A percentile compares a stretch with the other conserved stretches of the same genome.
phyloP scores from a whole-genome alignment of 1,140 invertebrate genomes.

The Dreissena rostriformis region DNA sequence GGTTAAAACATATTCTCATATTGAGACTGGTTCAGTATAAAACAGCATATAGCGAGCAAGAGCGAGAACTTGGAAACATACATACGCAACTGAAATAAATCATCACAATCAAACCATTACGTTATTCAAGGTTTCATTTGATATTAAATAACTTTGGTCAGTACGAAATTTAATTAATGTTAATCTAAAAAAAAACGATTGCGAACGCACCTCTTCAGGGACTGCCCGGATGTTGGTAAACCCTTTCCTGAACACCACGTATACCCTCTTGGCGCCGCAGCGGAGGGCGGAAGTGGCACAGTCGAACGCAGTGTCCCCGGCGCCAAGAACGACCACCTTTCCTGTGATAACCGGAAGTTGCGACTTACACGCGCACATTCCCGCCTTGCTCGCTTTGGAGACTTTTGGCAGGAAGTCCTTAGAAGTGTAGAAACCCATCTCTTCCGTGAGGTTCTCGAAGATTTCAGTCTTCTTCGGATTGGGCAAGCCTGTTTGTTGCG shows the following conservation, averaged over 20 bases:
- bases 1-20: too few relatives aligned
- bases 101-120: too few relatives aligned
- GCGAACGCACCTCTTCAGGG: conserved; percentile 92
- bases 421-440: conserved; percentile 97
- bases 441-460: conserved; percentile 89
- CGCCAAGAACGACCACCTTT: conserved; percentile 96
- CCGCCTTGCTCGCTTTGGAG: conserved; percentile 92
- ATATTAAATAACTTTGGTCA: too few relatives aligned
- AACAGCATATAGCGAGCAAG: too few relatives aligned
- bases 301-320: conserved; percentile 99
- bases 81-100: too few relatives aligned
- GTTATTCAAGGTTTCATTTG: too few relatives aligned
- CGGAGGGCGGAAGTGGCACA: conserved; percentile 98
- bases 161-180: too few relatives aligned
- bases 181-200: neutral
- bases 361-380: conserved; percentile 90
- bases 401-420: conserved; percentile 96
- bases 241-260: conserved; percentile 95
- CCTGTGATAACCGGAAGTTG: conserved; percentile 88
- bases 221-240: conserved; percentile 97
- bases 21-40: too few relatives aligned
- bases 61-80: too few relatives aligned
- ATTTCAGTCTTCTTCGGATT: conserved; percentile 92
- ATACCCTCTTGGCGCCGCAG: conserved; percentile 96
- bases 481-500: conserved; percentile 85